Base-by-base conservation (phyloP, 2,888 invertebrate genomes). In the Torymus tubicola region DNA sequence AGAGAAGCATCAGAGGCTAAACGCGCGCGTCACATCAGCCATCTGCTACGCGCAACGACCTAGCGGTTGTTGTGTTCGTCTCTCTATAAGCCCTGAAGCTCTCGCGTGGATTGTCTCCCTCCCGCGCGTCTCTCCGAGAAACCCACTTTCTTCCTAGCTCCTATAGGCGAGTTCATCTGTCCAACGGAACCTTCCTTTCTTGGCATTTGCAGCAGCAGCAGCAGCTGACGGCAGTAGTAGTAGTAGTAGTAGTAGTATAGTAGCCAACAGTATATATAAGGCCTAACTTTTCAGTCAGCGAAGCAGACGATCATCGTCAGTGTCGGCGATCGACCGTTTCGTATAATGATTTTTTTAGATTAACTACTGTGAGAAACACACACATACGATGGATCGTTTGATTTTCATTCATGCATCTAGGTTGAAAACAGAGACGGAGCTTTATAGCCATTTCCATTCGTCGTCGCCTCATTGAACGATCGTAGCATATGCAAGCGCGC, bases 31-130 rank as follows among this genome's bases (percentile, higher is more conserved):
- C 21, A 31, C 67, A 57, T 78, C 65, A 52, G 65, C 78, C 67
- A 72, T 60, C 72, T 72, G 78, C 53, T 50, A n/a, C n/a, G 57
- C 57, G 5, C 12, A 50, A 61, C 61, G n/a, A 67, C 11, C n/a
- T 79, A 79, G 79, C 79, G 79, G 79, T 79, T 74, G 52, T 77
- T 65, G 52, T 61, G 52, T 61, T 18, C 24, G 16, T 55, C 73
- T 73, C 52, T 50, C 12, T 21, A 75, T 61, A 52, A 52, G 75
- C 68, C 75, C 75, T 52, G 13, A 53, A 53, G 68, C 71, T 12
- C 55, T 12, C 55, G 24, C 55, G 31, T 24, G 53, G 61, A 61
- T 72, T 72, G 71, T 72, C 71, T 72, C 71, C 71, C 72, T 24
- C 31, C 5, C 13, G 53, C 50, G 50, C 50, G 12, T 14, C 60